Conservation (phyloP, 2,888 invertebrate species). For the Acronicta alni region DNA sequence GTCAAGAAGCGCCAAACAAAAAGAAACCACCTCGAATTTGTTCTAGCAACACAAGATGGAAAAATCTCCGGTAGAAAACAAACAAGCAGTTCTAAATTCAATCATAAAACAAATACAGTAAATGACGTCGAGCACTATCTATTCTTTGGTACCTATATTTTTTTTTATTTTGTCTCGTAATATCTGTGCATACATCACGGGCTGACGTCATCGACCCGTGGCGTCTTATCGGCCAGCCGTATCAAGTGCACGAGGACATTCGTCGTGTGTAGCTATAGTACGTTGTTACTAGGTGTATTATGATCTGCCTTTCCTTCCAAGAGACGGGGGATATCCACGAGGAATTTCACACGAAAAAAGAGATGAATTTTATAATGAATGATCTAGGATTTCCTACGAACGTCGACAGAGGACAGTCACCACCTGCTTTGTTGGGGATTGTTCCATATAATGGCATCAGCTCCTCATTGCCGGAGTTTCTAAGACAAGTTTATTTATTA, state of each 20-base stretch:
- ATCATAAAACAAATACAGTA: constrained; percentile 29
- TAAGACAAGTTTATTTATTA: no score
- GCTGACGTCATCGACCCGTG: constrained; percentile 42
- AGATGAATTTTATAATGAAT: no score
- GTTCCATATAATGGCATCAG: no score
- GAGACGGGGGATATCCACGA: no score
- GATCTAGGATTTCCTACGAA: no score
- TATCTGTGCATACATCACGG: constrained; percentile 33
- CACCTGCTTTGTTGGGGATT: no score
- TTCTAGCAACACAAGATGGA: constrained; percentile 10
- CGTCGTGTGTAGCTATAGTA: not conserved
- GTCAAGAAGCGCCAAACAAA: not conserved
- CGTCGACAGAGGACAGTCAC: no score
- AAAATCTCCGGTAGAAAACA: constrained; percentile 29
- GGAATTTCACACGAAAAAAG: no score
- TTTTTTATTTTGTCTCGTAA: constrained; percentile 34
- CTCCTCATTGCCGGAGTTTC: no score
- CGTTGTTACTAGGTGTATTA: constrained; percentile 15
- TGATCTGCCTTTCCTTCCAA: not conserved
- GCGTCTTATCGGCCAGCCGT: constrained; percentile 47
- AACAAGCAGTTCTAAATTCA: constrained; percentile 26
- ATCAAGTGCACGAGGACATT: constrained; percentile 51
- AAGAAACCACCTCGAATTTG: not conserved
- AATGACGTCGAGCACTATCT: constrained; percentile 37
- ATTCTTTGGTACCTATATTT: constrained; percentile 19